phyloP scores from a whole-genome alignment of 2,888 invertebrate species.

The Drosophila suboccidentalis region DNA sequence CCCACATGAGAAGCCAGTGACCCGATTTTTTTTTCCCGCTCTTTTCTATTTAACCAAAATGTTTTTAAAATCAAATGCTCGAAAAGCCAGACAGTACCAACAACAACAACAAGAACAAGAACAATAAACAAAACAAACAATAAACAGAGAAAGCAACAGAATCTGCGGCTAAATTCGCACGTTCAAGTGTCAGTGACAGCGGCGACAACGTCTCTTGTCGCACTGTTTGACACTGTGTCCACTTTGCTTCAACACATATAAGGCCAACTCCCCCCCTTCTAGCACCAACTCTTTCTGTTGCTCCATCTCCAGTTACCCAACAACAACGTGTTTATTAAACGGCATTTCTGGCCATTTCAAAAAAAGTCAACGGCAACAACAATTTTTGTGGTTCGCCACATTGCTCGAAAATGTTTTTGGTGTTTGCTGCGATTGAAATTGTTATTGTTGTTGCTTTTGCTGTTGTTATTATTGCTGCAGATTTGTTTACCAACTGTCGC shows the following conservation, averaged over 20 bases:
- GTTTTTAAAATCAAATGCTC: constrained; percentile 55
- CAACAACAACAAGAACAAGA: constrained; percentile 17
- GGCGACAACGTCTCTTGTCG: constrained; percentile 35
- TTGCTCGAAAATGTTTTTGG: constrained; percentile 65
- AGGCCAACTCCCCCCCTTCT: background rate
- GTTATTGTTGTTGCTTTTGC: constrained; percentile 21
- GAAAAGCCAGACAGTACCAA: constrained; percentile 38
- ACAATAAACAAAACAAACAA: constrained; percentile 15
- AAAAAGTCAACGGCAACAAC: constrained; percentile 36
- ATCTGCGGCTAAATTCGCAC: constrained; percentile 63
- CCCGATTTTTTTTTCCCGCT: background rate
- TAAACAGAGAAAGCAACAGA: constrained; percentile 38
- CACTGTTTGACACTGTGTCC: constrained; percentile 53
- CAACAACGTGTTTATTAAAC: constrained; percentile 46
- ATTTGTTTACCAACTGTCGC: constrained; percentile 61
- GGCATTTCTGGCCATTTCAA: constrained; percentile 29
- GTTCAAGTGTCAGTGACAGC: constrained; percentile 63
- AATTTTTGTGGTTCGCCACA: constrained; percentile 49
- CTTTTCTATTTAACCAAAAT: constrained; percentile 2
- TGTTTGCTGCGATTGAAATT: constrained; percentile 43
- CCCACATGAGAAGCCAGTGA: constrained; percentile 32
- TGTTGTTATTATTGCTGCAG: constrained; percentile 31
- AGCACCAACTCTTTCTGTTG: constrained; percentile 4
- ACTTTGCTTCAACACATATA: constrained; percentile 24
- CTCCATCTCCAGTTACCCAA: constrained; percentile 27